Evolutionary conservation across 1,140 invertebrate genomes (phyloP).

Genomic region (Drosophila ironensis): DNA sequence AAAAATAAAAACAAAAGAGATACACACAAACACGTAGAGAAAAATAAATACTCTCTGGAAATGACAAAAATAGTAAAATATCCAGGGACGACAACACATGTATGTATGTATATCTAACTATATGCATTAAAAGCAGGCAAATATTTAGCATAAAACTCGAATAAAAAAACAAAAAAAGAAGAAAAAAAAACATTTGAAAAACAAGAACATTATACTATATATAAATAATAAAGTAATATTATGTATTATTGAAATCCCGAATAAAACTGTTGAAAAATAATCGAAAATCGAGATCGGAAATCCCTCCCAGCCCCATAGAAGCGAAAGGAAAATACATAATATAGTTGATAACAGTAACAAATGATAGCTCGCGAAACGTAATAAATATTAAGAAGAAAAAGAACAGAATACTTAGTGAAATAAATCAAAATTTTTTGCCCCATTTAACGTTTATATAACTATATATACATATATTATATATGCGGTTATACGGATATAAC

Average conservation of each 20-base stretch:
- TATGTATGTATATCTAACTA: slow-evolving; percentile 47
- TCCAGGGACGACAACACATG: no score
- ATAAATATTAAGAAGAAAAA: slow-evolving; percentile 34
- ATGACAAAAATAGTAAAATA: no score
- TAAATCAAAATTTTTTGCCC: slow-evolving; percentile 77
- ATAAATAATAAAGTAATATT: slow-evolving; percentile 43
- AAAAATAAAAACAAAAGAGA: background rate
- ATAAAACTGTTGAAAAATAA: slow-evolving; percentile 13
- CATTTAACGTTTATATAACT: slow-evolving; percentile 47
- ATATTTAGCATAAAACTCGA: slow-evolving; percentile 55
- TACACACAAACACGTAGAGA: background rate
- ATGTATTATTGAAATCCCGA: slow-evolving; percentile 40
- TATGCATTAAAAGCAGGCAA: slow-evolving; percentile 45
- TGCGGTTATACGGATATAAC: slow-evolving; percentile 25
- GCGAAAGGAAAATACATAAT: background rate
- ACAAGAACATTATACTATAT: slow-evolving; percentile 40
- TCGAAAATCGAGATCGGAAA: background rate
- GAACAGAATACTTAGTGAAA: slow-evolving; percentile 62
- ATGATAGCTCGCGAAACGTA: slow-evolving; percentile 32
- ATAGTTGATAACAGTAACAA: slow-evolving; percentile 18
- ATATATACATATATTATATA: slow-evolving; percentile 19
- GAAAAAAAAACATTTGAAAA: slow-evolving; percentile 6
- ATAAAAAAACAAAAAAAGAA: slow-evolving; percentile 14
- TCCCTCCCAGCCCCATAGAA: background rate
- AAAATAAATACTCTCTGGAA: background rate